Evolutionary conservation across 2,888 invertebrate species (phyloP).

Genomic region (Drosophila longiperda): DNA sequence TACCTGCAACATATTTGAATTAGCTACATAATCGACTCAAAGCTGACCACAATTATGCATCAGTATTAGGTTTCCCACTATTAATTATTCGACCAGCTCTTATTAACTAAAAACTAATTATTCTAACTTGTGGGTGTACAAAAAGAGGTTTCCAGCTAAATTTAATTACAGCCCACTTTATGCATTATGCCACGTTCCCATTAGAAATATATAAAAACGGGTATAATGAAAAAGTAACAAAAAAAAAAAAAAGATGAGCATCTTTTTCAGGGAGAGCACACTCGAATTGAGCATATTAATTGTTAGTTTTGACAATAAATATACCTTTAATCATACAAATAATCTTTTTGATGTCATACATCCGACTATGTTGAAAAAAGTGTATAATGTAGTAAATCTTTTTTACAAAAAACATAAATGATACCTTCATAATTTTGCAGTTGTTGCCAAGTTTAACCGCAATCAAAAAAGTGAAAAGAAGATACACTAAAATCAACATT

Average conservation of each 20-base stretch:
- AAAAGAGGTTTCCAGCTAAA: background rate
- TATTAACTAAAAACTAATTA: slow-evolving; percentile 13
- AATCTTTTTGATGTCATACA: background rate
- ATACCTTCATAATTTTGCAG: background rate
- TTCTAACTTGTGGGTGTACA: background rate
- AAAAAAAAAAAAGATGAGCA: background rate
- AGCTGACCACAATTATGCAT: background rate
- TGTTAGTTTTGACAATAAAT: background rate
- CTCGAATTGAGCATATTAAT: background rate
- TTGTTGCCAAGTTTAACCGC: slow-evolving; percentile 39
- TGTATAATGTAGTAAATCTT: background rate
- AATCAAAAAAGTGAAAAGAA: background rate
- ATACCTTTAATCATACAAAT: background rate
- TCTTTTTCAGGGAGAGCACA: background rate
- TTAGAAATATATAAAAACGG: background rate
- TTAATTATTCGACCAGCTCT: slow-evolving; percentile 17
- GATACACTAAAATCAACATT: slow-evolving; percentile 6
- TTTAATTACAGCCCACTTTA: background rate
- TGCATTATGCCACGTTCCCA: background rate
- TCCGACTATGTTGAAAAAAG: background rate
- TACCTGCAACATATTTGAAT: slow-evolving; percentile 27
- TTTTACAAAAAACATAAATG: background rate
- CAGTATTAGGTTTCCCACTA: background rate
- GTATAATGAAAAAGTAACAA: background rate
- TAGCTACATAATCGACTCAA: slow-evolving; percentile 34